Percentiles rank a stretch among this genome's conserved stretches.
Conservation (phyloP, 2,113 vertebrate species). For the Geococcyx californianus region DNA sequence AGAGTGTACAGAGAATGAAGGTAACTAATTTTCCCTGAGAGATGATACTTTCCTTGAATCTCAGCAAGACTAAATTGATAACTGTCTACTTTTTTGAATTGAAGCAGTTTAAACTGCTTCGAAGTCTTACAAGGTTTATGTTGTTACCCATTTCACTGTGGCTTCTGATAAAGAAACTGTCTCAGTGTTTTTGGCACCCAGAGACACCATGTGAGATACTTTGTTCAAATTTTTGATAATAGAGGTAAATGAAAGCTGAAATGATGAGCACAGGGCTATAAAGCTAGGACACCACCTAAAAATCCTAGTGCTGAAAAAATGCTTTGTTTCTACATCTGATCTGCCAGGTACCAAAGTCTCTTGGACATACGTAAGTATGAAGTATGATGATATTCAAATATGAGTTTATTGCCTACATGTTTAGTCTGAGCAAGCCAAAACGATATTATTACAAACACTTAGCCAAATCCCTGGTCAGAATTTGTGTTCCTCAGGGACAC, state of each 20-base stretch:
- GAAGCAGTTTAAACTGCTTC: accelerated
- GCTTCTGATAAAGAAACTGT: background rate
- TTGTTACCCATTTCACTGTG: background rate
- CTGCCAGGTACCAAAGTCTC: background rate
- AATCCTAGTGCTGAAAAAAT: background rate
- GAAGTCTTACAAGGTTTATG: background rate
- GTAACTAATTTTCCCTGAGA: background rate
- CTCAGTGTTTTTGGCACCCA: background rate
- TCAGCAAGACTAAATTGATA: background rate
- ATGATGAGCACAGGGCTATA: background rate
- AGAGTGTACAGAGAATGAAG: background rate
- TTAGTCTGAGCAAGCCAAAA: background rate
- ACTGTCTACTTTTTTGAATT: background rate
- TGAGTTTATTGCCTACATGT: background rate
- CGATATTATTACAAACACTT: background rate
- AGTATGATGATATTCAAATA: background rate
- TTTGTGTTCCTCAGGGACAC: background rate
- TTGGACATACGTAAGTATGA: background rate
- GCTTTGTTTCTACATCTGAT: background rate
- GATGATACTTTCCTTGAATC: background rate
- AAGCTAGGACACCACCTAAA: background rate
- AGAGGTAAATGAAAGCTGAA: background rate
- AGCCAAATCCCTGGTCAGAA: background rate
- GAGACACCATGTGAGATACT: background rate
- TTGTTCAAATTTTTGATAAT: background rate